Conservation (phyloP, 2,888 invertebrate genomes). For the Tipula vernalis region DNA sequence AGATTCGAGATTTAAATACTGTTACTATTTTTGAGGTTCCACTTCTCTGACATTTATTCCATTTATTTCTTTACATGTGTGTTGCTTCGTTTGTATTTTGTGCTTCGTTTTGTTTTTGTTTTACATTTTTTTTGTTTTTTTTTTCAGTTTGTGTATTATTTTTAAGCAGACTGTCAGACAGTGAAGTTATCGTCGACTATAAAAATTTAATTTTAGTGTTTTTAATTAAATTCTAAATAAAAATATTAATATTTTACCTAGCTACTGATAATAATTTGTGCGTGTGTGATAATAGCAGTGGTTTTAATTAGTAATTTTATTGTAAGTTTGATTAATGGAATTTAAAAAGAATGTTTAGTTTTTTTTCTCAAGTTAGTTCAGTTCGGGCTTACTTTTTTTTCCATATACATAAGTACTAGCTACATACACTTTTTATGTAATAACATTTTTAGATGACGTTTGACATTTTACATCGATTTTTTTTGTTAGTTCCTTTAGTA, state of each 20-base stretch:
- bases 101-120: neutral
- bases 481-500: neutral
- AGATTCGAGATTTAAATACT: neutral
- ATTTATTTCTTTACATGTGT: neutral
- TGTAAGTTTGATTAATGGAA: neutral
- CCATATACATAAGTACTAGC: too few species aligned
- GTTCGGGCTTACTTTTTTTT: neutral
- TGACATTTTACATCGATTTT: neutral
- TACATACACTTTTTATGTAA: neutral
- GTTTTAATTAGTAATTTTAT: neutral
- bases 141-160: neutral
- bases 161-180: neutral
- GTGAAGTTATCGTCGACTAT: neutral
- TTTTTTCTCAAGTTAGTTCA: neutral
- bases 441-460: neutral
- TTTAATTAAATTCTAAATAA: neutral
- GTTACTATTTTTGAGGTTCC: neutral
- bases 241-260: neutral
- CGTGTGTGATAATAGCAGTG: neutral
- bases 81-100: neutral
- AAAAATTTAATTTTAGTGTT: neutral
- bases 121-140: neutral
- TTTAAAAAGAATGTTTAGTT: neutral
- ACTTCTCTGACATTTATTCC: neutral
- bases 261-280: neutral